These are phyloP conservation scores for Thera obeliscata DNA, from an alignment of 2,888 invertebrate species.

Conservation along the genomic window DNA sequence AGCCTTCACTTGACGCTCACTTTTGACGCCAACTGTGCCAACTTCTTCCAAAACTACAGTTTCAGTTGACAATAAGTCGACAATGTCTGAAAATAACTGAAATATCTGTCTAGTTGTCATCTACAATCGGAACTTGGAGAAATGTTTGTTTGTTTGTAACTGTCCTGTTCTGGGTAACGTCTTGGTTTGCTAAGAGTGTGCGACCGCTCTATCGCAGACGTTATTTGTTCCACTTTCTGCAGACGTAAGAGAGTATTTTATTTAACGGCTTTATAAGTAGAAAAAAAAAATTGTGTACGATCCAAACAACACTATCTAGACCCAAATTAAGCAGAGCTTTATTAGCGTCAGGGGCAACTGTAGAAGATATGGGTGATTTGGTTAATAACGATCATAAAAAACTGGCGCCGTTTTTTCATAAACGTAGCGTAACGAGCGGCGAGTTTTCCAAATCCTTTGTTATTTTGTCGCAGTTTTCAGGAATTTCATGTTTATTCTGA, in stretches of 20 bases:
- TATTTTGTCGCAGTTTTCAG: slow-evolving; percentile 10
- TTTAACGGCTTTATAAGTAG: no score
- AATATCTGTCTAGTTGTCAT: slow-evolving; percentile 6
- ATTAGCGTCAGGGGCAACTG: no score
- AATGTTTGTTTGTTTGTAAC: slow-evolving; percentile 17
- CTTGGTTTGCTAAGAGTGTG: background rate
- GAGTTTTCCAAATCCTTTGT: slow-evolving; percentile 14
- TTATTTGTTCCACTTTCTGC: no score
- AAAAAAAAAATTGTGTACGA: no score
- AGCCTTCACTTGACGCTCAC: no score
- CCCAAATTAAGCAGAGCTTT: no score
- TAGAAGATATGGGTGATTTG: no score
- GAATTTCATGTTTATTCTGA: slow-evolving; percentile 7
- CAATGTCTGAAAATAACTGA: slow-evolving; percentile 7
- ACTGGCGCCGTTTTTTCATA: background rate
- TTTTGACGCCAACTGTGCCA: background rate
- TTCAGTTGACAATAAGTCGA: slow-evolving; percentile 1
- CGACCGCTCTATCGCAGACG: background rate
- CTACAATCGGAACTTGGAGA: slow-evolving; percentile 11
- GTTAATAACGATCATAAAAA: background rate
- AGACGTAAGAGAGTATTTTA: no score
- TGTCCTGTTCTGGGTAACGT: background rate
- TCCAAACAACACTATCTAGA: no score
- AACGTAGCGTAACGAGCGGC: slow-evolving; percentile 7
- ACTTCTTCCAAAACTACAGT: background rate